Conservation (phyloP, 2,113 vertebrate species). For the Menidia beryllina region DNA sequence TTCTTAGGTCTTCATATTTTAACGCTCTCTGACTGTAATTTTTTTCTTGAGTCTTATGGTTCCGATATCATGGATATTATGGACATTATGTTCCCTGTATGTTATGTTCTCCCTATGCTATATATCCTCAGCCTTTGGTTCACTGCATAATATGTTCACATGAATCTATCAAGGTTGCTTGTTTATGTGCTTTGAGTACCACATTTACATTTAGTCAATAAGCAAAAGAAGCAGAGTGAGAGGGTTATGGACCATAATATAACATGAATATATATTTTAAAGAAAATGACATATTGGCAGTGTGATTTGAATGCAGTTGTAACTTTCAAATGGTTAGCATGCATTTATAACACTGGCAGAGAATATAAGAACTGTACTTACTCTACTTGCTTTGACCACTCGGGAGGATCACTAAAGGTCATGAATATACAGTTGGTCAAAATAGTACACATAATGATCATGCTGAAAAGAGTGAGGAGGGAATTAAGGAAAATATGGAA, state of each 20-base stretch:
- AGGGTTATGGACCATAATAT: neutral
- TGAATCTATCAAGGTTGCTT: neutral
- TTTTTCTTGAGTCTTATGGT: too few species aligned
- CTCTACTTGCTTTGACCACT: constrained; percentile 99
- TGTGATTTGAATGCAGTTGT: neutral
- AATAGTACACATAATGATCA: constrained; percentile 99
- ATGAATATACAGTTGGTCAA: constrained; percentile 99
- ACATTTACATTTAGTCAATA: too few species aligned
- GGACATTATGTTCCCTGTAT: too few species aligned
- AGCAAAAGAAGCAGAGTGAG: too few species aligned
- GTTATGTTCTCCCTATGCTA: too few species aligned
- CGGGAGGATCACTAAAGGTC: constrained; percentile 98
- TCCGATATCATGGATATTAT: too few species aligned
- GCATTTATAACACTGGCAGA: neutral
- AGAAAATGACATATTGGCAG: neutral
- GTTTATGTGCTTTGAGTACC: too few species aligned
- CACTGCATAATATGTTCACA: too few species aligned
- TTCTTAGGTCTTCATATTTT: too few species aligned
- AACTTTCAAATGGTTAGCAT: neutral
- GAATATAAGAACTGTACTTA: constrained; percentile 81
- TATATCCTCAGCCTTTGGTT: too few species aligned
- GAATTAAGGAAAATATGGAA: constrained; percentile 78
- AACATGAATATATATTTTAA: neutral
- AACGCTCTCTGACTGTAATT: too few species aligned
- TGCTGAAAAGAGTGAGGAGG: constrained; percentile 93